Base-by-base conservation (phyloP, 2,888 invertebrate species). In the Tenthredo mesomela region DNA sequence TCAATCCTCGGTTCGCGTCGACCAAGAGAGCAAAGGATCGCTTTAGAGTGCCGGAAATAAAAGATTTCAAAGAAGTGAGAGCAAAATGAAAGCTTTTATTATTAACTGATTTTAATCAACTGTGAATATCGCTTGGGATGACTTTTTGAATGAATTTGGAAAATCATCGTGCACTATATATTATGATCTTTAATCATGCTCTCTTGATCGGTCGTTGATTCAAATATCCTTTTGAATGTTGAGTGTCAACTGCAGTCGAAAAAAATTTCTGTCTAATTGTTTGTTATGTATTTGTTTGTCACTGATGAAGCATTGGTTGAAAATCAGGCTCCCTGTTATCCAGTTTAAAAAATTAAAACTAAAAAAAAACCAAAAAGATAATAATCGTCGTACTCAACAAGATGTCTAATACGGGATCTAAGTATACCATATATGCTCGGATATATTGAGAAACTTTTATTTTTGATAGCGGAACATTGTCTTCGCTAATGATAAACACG, bases 241-340 rank as follows among this genome's bases (percentile, higher is more conserved):
- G 86, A 87, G 87, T 92, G 91, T 92, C 73, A 82, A 73, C 75
- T 82, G 47, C 47, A 47, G 47, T 82, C 88, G 85, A 89, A 33
- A 87, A 88, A 47, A 40, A 87, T 90, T 89, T 88, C 86, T 87
- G 88, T 89, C 88, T 91, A 86, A 89, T 90, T 90, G 90, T 91
- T 89, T 65, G 82, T 82, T 70, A 82, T 67, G 67, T 67, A 82
- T 82, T 67, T n/a, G 47, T 82, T 67, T 70, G 47, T 33, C 29
- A 50, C 58, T 47, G 47, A 67, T 47, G 47, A 67, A 67, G 25
- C 82, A 82, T 65, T 78, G 25, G 47, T 29, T 54, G 50, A 77
- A 29, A 77, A 80, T 80, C 61, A 37, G 40, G 33, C 37, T 37
- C 61, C 80, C 58, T 21, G 37, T 40, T 21, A n/a, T 21, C 37